A percentile compares a stretch with the other conserved stretches of the same genome.
Conservation (phyloP, 2,113 vertebrate genomes). For the Macaca nemestrina region DNA sequence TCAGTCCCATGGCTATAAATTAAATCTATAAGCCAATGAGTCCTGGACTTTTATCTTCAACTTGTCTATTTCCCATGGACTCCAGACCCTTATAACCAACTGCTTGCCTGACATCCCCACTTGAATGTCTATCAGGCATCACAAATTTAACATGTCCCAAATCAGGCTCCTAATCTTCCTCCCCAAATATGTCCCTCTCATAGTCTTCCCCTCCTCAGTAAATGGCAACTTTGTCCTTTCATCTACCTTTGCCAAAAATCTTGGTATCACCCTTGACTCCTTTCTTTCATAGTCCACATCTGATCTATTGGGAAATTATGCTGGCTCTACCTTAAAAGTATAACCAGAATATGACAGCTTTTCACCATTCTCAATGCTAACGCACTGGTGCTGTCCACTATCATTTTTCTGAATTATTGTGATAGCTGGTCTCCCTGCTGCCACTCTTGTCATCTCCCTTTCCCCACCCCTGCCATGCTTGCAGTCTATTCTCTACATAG, state of each 20-base stretch:
- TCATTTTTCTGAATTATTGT: not conserved
- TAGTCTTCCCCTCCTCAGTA: not conserved
- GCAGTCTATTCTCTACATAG: not conserved
- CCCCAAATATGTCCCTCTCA: not conserved
- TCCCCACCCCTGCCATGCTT: too few relatives aligned
- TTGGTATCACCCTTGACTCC: not conserved
- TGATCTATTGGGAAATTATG: not conserved
- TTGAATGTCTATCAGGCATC: not conserved
- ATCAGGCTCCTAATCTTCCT: not conserved
- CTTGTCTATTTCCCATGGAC: not conserved
- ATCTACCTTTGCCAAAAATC: not conserved
- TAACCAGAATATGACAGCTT: conserved; percentile 6
- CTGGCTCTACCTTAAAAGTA: not conserved
- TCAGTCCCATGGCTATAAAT: conserved; percentile 6
- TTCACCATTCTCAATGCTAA: conserved; percentile 11
- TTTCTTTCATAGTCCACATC: not conserved
- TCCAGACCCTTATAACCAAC: conserved; percentile 13
- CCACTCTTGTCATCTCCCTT: not conserved
- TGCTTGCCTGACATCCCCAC: not conserved
- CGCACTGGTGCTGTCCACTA: not conserved
- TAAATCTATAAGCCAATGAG: not conserved
- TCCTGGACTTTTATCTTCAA: not conserved
- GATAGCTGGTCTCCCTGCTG: not conserved
- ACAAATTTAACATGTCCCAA: conserved; percentile 22
- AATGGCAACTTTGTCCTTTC: not conserved